These are phyloP conservation scores for Capra hircus DNA, from an alignment of 2,113 vertebrate genomes.

Conservation along the genomic window DNA sequence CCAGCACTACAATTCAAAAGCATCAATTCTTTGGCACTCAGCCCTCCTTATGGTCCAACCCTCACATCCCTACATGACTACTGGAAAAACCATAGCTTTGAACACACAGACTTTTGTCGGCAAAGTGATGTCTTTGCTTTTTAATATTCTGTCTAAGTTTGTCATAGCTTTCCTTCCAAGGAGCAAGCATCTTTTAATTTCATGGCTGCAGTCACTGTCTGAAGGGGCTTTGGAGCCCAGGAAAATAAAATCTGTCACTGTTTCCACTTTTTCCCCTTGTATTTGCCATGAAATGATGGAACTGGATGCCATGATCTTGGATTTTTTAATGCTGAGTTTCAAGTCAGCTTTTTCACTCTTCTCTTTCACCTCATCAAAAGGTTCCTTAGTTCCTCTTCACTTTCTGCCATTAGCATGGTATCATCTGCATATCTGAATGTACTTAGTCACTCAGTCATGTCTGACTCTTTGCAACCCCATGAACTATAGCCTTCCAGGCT, in stretches of 20 bases:
- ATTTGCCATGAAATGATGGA: background rate
- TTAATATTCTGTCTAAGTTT: background rate
- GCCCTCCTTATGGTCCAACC: background rate
- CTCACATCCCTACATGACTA: background rate
- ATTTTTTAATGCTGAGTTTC: background rate
- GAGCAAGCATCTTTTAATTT: background rate
- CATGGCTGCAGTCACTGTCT: background rate
- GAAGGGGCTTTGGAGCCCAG: background rate
- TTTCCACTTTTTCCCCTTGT: background rate
- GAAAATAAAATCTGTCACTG: background rate
- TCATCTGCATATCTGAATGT: background rate
- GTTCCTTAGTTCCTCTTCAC: background rate
- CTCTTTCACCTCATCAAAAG: background rate
- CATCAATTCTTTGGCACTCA: background rate
- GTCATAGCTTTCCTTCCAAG: background rate
- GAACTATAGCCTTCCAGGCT: background rate
- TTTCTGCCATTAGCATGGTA: background rate
- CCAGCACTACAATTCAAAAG: background rate
- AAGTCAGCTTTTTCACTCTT: background rate
- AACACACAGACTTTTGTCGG: accelerated
- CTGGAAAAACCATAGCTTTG: background rate
- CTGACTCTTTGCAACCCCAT: background rate
- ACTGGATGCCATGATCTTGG: background rate
- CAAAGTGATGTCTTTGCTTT: background rate
- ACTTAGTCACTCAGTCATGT: background rate